Conservation (phyloP, 92 coral and sea anemone genomes). For the Phymanthus crucifer region DNA sequence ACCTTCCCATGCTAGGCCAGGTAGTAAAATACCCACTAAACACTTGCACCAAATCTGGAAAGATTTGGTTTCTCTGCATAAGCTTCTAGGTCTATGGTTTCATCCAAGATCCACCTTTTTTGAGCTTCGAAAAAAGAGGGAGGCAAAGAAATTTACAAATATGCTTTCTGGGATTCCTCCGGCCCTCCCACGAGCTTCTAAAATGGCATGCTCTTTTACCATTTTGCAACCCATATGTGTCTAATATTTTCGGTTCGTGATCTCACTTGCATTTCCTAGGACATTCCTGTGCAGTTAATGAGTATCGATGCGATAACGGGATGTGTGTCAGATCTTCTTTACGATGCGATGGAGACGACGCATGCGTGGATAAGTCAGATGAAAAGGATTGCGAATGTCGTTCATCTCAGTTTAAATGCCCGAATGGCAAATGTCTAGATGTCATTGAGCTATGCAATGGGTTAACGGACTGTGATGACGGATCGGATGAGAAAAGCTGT, state of each 20-base stretch:
- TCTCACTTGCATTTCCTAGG: conserved; percentile 12
- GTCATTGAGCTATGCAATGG: conserved; percentile 57
- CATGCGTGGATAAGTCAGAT: conserved; percentile 70
- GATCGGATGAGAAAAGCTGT: conserved; percentile 74
- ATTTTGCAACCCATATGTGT: neutral
- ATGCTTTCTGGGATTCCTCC: no score
- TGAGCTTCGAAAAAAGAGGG: no score
- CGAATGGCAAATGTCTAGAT: conserved; percentile 52
- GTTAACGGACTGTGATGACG: conserved; percentile 53
- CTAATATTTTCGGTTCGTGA: no score
- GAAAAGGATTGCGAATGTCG: conserved; percentile 68
- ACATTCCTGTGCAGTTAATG: conserved; percentile 40
- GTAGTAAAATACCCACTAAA: neutral
- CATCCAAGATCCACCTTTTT: no score
- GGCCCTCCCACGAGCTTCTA: no score
- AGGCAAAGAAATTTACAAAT: no score
- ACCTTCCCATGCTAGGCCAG: conserved; percentile 18
- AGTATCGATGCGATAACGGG: conserved; percentile 68
- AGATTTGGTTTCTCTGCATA: no score
- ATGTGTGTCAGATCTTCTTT: conserved; percentile 50
- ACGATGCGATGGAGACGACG: conserved; percentile 70
- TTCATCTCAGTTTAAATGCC: conserved; percentile 57
- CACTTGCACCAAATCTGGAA: no score
- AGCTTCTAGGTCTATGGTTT: no score
- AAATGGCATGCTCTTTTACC: neutral